Percentiles rank a stretch among this genome's conserved stretches.
Conservation (phyloP, 1,140 invertebrate genomes). For the Drosophila bifasciata region DNA sequence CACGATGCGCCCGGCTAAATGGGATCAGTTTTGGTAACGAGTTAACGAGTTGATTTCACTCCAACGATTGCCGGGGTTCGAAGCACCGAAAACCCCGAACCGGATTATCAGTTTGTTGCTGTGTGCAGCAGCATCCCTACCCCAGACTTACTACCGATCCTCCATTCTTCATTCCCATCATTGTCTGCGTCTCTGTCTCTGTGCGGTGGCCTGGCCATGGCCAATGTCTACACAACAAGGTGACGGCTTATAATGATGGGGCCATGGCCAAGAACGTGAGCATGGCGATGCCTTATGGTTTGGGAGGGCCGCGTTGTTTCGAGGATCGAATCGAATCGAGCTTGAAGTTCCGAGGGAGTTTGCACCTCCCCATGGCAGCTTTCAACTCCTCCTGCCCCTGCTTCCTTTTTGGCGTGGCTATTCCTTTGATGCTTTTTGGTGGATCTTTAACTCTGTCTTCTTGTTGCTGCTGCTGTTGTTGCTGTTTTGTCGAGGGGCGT, state of each 20-base stretch:
- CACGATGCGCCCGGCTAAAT: constrained; percentile 76
- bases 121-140: constrained; percentile 9
- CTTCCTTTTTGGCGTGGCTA: constrained; percentile 16
- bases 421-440: constrained; percentile 15
- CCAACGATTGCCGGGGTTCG: constrained; percentile 74
- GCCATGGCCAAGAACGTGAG: constrained; percentile 57
- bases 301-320: constrained; percentile 16
- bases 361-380: constrained; percentile 66
- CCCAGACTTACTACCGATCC: too few relatives aligned
- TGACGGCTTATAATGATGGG: constrained; percentile 81
- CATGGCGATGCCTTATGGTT: constrained; percentile 7
- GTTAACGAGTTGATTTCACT: constrained; percentile 84
- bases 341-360: constrained; percentile 55
- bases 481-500: constrained; percentile 78
- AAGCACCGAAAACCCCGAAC: constrained; percentile 58
- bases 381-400: too few relatives aligned
- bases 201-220: constrained; percentile 80
- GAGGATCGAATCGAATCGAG: constrained; percentile 42
- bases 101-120: constrained; percentile 71
- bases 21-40: constrained; percentile 83
- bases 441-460: too few relatives aligned
- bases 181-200: constrained; percentile 38
- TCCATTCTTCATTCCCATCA: neutral
- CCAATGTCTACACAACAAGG: constrained; percentile 81
- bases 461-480: too few relatives aligned